Evolutionary conservation across 1,140 invertebrate genomes (phyloP).

Genomic region (Prorops nasuta): DNA sequence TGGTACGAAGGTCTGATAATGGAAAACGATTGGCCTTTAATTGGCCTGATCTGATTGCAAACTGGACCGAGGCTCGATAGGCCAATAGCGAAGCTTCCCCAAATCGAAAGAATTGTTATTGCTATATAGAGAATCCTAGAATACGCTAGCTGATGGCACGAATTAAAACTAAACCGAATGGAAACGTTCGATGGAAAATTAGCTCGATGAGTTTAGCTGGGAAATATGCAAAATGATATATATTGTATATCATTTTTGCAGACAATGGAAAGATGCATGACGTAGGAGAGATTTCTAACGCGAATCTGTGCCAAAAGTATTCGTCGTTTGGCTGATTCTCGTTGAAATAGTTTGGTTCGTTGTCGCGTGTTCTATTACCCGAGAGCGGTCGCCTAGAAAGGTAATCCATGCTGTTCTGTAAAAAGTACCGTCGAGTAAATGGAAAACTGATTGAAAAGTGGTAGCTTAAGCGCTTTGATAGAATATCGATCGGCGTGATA

Average conservation of each 20-base stretch:
- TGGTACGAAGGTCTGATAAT: conserved; percentile 14
- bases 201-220: background rate
- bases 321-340: too few relatives aligned
- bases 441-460: conserved; percentile 34
- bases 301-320: conserved; percentile 1
- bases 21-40: conserved; percentile 33
- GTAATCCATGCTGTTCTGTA: conserved; percentile 20
- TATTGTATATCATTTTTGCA: conserved; percentile 1
- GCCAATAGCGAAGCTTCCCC: conserved; percentile 11
- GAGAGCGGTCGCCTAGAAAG: conserved; percentile 13
- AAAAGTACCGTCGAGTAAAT: conserved; percentile 24
- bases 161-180: background rate
- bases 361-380: conserved; percentile 12
- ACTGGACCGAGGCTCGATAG: conserved; percentile 19
- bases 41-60: conserved; percentile 32
- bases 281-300: conserved; percentile 3
- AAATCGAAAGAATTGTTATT: conserved; percentile 18
- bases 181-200: background rate
- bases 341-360: conserved; percentile 10
- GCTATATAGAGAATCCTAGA: conserved; percentile 19
- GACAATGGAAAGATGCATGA: conserved; percentile 10
- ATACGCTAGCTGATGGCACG: conserved; percentile 3
- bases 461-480: conserved; percentile 30
- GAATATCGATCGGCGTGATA: conserved; percentile 25
- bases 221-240: background rate